Evolutionary conservation across 2,888 invertebrate species (phyloP).

Genomic region (Theodoxus fluviatilis): DNA sequence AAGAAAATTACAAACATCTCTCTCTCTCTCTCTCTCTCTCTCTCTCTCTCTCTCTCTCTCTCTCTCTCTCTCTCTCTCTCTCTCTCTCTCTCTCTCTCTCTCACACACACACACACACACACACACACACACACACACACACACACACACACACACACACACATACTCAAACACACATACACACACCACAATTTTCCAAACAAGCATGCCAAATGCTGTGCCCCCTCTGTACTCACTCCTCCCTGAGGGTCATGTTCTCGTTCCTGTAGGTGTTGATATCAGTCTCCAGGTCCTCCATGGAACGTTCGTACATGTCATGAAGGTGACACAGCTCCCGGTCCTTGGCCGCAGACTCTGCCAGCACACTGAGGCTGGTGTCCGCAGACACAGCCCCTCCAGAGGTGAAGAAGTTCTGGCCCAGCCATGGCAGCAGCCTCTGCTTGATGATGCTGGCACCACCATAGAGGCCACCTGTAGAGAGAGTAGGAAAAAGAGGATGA

Average conservation of each 20-base stretch:
- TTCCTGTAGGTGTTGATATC: conserved; percentile 50
- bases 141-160: too few species aligned
- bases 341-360: conserved; percentile 58
- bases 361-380: conserved; percentile 52
- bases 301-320: conserved; percentile 59
- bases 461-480: conserved; percentile 57
- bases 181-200: too few species aligned
- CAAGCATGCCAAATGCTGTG: too few species aligned
- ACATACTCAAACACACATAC: too few species aligned
- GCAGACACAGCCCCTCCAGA: conserved; percentile 49
- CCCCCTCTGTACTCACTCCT: conserved; percentile 57
- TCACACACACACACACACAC: too few species aligned
- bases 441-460: conserved; percentile 62
- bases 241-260: conserved; percentile 58
- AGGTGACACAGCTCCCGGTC: conserved; percentile 56
- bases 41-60: too few species aligned
- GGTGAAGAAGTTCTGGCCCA: conserved; percentile 58
- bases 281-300: conserved; percentile 52
- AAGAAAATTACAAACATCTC: too few species aligned
- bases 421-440: conserved; percentile 60
- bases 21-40: too few species aligned
- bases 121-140: too few species aligned
- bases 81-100: too few species aligned
- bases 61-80: too few species aligned
- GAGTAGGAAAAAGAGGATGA: conserved; percentile 1